A percentile compares a stretch with the other conserved stretches of the same genome.
phyloP scores from a whole-genome alignment of 1,140 invertebrate species.

The Bradysia coprophila region DNA sequence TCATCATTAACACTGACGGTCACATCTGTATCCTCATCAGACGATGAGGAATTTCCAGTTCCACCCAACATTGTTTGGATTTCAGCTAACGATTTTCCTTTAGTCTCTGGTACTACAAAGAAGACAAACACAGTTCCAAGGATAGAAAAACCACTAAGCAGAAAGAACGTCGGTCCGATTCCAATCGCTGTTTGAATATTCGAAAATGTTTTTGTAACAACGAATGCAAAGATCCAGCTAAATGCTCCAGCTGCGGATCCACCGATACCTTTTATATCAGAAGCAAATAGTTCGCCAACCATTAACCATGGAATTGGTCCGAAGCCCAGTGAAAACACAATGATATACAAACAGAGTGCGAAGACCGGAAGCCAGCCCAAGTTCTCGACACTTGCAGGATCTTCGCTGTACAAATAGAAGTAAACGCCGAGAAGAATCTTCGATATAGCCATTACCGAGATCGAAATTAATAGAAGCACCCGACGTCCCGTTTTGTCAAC shows the following conservation, averaged over 20 bases:
- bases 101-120: conserved; percentile 71
- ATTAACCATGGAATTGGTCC: conserved; percentile 68
- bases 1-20: neutral
- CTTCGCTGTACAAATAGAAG: conserved; percentile 34
- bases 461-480: conserved; percentile 45
- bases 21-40: neutral
- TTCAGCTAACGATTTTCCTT: conserved; percentile 71
- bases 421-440: conserved; percentile 38
- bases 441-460: conserved; percentile 37
- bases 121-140: conserved; percentile 56
- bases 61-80: conserved; percentile 44
- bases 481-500: conserved; percentile 59
- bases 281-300: conserved; percentile 51
- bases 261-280: conserved; percentile 58
- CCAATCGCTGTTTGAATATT: conserved; percentile 36
- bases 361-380: conserved; percentile 52
- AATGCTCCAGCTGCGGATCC: conserved; percentile 48
- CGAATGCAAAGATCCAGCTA: conserved; percentile 64
- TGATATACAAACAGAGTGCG: conserved; percentile 51
- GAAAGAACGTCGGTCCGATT: conserved; percentile 50
- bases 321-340: conserved; percentile 57
- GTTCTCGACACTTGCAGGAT: conserved; percentile 25
- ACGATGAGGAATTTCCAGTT: conserved; percentile 5
- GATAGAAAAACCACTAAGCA: conserved; percentile 53
- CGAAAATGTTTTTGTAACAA: conserved; percentile 61